Evolutionary conservation across 2,113 vertebrate species (phyloP).

Genomic region (Thunnus maccoyii): DNA sequence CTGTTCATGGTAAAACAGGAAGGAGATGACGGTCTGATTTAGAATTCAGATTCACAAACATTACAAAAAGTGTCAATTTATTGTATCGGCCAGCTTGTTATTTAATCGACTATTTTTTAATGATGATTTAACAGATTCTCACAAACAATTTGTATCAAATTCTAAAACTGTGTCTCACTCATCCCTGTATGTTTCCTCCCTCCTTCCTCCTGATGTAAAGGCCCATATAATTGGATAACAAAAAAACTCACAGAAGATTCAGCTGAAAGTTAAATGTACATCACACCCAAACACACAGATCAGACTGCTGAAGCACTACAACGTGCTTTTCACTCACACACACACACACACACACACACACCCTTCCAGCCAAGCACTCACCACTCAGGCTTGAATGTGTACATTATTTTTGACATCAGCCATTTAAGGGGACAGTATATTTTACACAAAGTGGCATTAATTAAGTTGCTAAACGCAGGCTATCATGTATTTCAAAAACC

Average conservation of each 20-base stretch:
- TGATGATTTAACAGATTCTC: neutral
- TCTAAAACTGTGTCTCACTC: neutral
- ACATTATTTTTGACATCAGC: constrained; percentile 63
- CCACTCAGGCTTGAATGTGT: constrained; percentile 23
- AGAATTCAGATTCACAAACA: neutral
- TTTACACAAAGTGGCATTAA: constrained; percentile 74
- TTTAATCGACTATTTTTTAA: neutral
- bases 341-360: constrained; percentile 32
- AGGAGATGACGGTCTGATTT: neutral
- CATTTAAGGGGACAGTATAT: constrained; percentile 66
- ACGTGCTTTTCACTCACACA: constrained; percentile 6
- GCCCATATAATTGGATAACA: no score
- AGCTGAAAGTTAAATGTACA: constrained; percentile 20
- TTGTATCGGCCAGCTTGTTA: neutral
- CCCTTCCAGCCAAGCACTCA: constrained; percentile 6
- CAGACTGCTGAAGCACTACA: neutral
- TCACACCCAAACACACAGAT: constrained; percentile 16
- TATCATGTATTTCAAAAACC: constrained; percentile 59
- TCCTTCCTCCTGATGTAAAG: neutral
- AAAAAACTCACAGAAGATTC: constrained; percentile 36
- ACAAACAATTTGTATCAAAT: neutral
- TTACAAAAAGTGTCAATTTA: neutral
- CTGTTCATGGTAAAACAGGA: neutral
- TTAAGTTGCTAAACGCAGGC: constrained; percentile 64
- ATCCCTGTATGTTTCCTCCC: neutral